Evolutionary conservation across 2,888 invertebrate genomes (phyloP), one percentile per base, ranked within the genome.

Genomic region (Acronicta aceris): DNA sequence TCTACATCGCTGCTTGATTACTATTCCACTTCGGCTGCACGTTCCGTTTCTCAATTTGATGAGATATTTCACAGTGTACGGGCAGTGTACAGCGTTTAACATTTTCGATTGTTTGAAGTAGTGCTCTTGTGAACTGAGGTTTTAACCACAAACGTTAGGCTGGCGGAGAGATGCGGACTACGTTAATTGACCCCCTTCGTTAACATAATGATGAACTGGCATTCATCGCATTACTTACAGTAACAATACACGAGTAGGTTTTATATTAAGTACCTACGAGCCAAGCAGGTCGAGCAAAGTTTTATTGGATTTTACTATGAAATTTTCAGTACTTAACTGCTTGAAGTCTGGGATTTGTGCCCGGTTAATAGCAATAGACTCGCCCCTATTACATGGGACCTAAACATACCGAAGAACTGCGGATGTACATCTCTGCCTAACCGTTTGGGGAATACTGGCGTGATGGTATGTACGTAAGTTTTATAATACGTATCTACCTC

Each of bases 21-120:
- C 67, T 62, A 76, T 71, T 71, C 70, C 64, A 65, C 54, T 76
- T 64, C 59, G 55, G 33, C 45, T 75, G 64, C 67, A 64, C 74
- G 67, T 76, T 64, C 46, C 13, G 49, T 55, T 41, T 52, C 41
- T 40, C 74, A 70, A 74, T 76, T 64, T 58, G 54, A 67, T 64
- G 61, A 75, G 48, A 64, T 58, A 49, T 64, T 60, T 66, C 57
- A 38, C 43, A 60, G 41, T 64, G 25, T 74, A 56, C 64, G 52
- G 48, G 55, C 67, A 73, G 38, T 75, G 74, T 61, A 76, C 17
- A 52, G 15, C 59, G 64, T 52, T 56, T 40, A 45, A 41, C 40
- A 42, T 50, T 52, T 63, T 51, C 10, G 40, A 46, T 66, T 43
- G 58, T 43, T 43, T 38, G 33, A 33, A 5, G 12, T 10, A 15